Evolutionary conservation across 2,113 vertebrate genomes (phyloP), one percentile per base, ranked within the genome.

Genomic region (Heterocephalus glaber): DNA sequence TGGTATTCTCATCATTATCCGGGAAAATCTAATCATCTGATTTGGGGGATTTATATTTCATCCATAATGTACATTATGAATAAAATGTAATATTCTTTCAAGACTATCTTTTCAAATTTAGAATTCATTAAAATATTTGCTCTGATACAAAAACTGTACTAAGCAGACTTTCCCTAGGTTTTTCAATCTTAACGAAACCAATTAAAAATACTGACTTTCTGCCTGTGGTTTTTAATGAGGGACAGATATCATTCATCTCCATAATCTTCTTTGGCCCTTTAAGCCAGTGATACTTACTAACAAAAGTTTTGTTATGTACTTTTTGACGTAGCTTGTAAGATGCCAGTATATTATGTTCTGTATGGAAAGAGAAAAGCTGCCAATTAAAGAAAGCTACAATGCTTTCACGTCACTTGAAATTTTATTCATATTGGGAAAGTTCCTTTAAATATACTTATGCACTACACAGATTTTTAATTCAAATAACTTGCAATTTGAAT

Each of bases 1-100:
- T 79, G 98, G 98, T 98, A 97, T 52, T 93, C 58, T 90, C 58
- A 65, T 41, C 38, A 84, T 54, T 63, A 70, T 38, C 47, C 77
- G 60, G n/a, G 19, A 30, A 86, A 96, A 76, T 66, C 16, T 85
- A 35, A 76, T 83, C 79, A 89, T 95, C 76, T 90, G 14, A 63
- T 77, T 88, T 92, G 5, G 44, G 22, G 14, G 44, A 88, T 89
- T 95, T 35, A 38, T 96, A 26, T 95, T 91, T 96, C 89, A n/a
- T 66, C 38, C 41, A 24, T 76, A 80, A 47, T 89, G 22, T 92
- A 86, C 81, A 85, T 91, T 79, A 63, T 92, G 38, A 52, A 77
- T 76, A 61, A 95, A 96, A 93, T 44, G n/a, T 2, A 87, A 13
- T 26, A 38, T 87, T 87, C 14, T 94, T 65, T 63, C 26, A 77